These are phyloP conservation scores for Cryptotis parvus DNA, from an alignment of 2,113 vertebrate species.

Conservation along the genomic window DNA sequence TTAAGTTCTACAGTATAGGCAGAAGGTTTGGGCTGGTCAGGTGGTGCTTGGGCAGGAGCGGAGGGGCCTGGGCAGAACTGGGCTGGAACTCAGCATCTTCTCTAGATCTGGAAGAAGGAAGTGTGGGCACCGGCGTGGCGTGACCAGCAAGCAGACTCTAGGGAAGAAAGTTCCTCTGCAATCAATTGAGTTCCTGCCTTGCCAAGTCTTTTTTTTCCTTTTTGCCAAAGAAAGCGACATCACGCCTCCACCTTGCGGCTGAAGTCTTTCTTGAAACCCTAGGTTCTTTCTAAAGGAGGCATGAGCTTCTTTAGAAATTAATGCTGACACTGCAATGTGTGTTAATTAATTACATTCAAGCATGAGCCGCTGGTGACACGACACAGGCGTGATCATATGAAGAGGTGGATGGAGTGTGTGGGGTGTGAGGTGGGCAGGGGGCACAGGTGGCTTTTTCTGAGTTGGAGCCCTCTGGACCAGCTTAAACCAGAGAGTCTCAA, in stretches of 20 bases:
- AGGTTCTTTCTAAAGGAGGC: constrained; percentile 15
- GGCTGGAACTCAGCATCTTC: neutral
- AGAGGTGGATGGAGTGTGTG: too few species aligned
- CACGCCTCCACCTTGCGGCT: neutral
- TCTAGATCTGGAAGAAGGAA: neutral
- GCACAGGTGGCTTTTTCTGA: neutral
- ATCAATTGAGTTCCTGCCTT: neutral
- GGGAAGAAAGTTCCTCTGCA: constrained; percentile 15
- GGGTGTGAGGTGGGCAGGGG: too few species aligned
- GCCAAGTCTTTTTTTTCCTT: neutral
- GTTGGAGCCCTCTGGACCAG: neutral
- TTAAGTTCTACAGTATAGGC: too few species aligned
- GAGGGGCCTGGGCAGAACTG: neutral
- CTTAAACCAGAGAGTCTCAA: constrained; percentile 1
- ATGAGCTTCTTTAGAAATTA: neutral
- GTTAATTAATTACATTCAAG: too few species aligned
- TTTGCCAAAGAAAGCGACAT: neutral
- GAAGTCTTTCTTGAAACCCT: constrained; percentile 23
- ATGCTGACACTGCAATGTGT: too few species aligned
- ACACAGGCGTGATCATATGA: too few species aligned
- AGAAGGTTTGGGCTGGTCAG: neutral
- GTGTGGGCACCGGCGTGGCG: neutral
- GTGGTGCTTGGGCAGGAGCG: neutral
- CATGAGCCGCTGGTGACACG: too few species aligned
- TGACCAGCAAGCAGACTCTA: neutral